Evolutionary conservation across 2,113 vertebrate genomes (phyloP), one percentile per base, ranked within the genome.

Genomic region (Nibea albiflora): DNA sequence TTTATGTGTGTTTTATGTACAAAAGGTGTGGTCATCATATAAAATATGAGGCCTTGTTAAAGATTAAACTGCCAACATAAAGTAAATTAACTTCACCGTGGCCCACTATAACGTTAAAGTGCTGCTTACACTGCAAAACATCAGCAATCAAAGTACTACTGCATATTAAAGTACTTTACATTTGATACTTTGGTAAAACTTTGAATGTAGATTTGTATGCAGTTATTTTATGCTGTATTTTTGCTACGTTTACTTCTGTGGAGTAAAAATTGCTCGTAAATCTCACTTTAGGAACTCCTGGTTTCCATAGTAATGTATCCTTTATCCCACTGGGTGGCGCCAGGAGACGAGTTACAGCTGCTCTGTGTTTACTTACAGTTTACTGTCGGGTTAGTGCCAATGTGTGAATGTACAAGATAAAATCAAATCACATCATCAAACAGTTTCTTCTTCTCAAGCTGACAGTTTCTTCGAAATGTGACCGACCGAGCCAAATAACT

Each of bases 241-340:
- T 62, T 73, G 11, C 9, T 72, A n/a, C 26, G 26, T 49, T 62
- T 19, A 42, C 50, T n/a, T 31, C 35, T 39, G 35, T 39, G 35
- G 35, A 39, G 35, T 9, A 39, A 49, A 49, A 42, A 6, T 11
- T 1, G 16, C 44, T 61, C 11, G 3, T 44, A 6, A n/a, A 42
- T 28, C 24, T 35, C 19, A 11, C 28, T 11, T 5, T 6, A 53
- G 47, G 11, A 39, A 31, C n/a, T 6, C 11, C 19, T 22, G 9
- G 9, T 62, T 1, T 3, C 3, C 4, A 2, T 42, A 19, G 64
- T 80, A 14, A 78, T 79, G 1, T 3, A 1, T 26, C 52, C 5
- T 73, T 44, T 74, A 3, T 44, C 2, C 84, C 91, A 85, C 49
- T 61, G 70, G 91, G 26, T 85, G 87, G 68, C 50, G 62, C 56